phyloP scores from a whole-genome alignment of 2,797 vertebrate genomes.

The Chloroceryle inda region DNA sequence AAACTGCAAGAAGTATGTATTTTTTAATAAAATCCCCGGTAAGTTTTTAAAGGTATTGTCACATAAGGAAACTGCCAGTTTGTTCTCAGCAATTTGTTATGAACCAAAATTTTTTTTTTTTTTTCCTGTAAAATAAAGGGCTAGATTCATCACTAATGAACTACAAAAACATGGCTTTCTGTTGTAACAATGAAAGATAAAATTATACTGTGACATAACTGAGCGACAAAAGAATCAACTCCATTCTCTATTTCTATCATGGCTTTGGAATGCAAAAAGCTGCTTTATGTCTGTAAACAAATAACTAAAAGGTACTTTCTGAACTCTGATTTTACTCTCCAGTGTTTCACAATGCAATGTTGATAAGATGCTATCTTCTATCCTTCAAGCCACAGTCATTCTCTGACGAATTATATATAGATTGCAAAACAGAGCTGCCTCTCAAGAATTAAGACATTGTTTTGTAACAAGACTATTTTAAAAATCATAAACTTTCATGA shows the following conservation, averaged over 20 bases:
- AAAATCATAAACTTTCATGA: not conserved
- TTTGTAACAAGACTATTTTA: not conserved
- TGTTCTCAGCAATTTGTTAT: conserved; percentile 60
- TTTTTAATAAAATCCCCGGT: conserved; percentile 53
- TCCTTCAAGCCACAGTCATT: conserved; percentile 9
- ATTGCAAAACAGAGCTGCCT: not conserved
- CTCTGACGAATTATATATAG: not conserved
- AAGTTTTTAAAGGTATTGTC: conserved; percentile 56
- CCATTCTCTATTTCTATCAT: conserved; percentile 53
- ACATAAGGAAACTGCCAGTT: conserved; percentile 32
- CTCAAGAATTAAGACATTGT: conserved; percentile 20
- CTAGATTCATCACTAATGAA: conserved; percentile 73
- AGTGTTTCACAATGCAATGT: not conserved
- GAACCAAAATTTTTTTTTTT: not conserved
- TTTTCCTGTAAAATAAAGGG: conserved; percentile 51
- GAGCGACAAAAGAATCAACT: conserved; percentile 67
- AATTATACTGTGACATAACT: conserved; percentile 70
- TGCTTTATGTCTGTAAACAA: conserved; percentile 60
- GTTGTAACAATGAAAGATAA: conserved; percentile 69
- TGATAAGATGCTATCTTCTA: conserved; percentile 22
- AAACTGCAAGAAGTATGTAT: conserved; percentile 52
- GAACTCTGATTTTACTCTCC: not conserved
- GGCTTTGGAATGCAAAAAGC: conserved; percentile 7
- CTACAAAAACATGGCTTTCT: conserved; percentile 57
- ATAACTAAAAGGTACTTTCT: conserved; percentile 14